phyloP scores from a whole-genome alignment of 1,140 invertebrate genomes.

The Diabrotica undecimpunctata region DNA sequence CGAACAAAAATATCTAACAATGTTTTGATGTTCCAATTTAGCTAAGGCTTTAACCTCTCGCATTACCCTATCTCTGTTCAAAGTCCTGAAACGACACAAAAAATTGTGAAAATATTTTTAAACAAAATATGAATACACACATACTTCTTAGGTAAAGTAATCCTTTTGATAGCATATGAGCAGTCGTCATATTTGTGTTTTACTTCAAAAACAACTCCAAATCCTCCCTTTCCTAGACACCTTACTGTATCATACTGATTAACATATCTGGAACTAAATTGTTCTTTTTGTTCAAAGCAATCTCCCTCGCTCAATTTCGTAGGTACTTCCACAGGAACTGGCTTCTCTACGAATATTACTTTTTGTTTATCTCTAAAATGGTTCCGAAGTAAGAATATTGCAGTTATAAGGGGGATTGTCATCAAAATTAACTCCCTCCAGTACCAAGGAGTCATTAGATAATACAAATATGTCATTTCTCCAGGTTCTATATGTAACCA shows the following conservation, averaged over 20 bases:
- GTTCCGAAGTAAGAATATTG: slow-evolving; percentile 18
- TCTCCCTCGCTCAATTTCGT: slow-evolving; percentile 14
- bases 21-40: slow-evolving; percentile 90
- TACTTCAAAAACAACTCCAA: slow-evolving; percentile 95
- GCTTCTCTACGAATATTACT: slow-evolving; percentile 25
- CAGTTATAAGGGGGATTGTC: slow-evolving; percentile 12
- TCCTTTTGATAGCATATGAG: slow-evolving; percentile 93
- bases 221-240: slow-evolving; percentile 89
- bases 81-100: slow-evolving; percentile 14
- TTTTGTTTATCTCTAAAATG: slow-evolving; percentile 17
- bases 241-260: slow-evolving; percentile 82
- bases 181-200: slow-evolving; percentile 93
- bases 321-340: slow-evolving; percentile 13
- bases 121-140: slow-evolving; percentile 19
- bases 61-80: slow-evolving; percentile 59
- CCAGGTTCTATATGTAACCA: not conserved
- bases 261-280: slow-evolving; percentile 71
- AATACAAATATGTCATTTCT: not conserved
- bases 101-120: not conserved
- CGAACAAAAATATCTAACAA: slow-evolving; percentile 91
- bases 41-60: slow-evolving; percentile 92
- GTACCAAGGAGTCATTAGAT: slow-evolving; percentile 3
- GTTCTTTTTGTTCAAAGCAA: slow-evolving; percentile 18
- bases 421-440: slow-evolving; percentile 21
- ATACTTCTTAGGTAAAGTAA: slow-evolving; percentile 80